A percentile compares a stretch with the other conserved stretches of the same genome.
phyloP scores from a whole-genome alignment of 2,888 invertebrate species.

The Thera obeliscata region DNA sequence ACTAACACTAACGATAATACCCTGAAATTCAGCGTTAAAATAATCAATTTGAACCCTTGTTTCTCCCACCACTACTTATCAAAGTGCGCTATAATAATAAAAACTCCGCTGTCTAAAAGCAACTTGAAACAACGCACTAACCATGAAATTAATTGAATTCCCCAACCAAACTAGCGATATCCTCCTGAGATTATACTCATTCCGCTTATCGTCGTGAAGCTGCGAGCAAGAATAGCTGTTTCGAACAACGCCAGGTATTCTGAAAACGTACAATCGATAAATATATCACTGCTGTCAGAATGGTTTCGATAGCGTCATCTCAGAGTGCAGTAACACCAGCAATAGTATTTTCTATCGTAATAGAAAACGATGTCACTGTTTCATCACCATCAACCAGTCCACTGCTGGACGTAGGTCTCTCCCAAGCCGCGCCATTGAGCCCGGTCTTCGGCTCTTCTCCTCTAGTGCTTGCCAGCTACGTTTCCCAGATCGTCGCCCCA shows the following conservation, averaged over 20 bases:
- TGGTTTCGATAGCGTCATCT: background rate
- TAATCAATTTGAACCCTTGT: background rate
- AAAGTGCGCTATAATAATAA: background rate
- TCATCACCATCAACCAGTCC: no score
- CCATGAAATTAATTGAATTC: constrained; percentile 67
- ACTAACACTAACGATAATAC: no score
- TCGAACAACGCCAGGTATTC: constrained; percentile 7
- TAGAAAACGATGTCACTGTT: background rate
- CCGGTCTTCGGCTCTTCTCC: no score
- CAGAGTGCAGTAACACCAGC: background rate
- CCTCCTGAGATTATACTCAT: constrained; percentile 64
- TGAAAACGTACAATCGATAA: background rate
- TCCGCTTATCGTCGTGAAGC: constrained; percentile 58
- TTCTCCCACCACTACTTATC: background rate
- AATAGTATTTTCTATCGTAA: background rate
- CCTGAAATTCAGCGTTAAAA: no score
- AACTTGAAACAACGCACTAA: constrained; percentile 21
- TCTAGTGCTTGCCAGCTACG: no score
- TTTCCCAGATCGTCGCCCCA: no score
- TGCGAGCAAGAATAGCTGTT: constrained; percentile 12
- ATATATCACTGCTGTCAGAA: background rate
- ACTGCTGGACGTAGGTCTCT: no score
- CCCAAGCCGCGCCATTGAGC: no score
- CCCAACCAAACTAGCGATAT: constrained; percentile 52
- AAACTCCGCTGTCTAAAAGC: background rate